Evolutionary conservation across 2,888 invertebrate genomes (phyloP).

Genomic region (Morpho achilles): DNA sequence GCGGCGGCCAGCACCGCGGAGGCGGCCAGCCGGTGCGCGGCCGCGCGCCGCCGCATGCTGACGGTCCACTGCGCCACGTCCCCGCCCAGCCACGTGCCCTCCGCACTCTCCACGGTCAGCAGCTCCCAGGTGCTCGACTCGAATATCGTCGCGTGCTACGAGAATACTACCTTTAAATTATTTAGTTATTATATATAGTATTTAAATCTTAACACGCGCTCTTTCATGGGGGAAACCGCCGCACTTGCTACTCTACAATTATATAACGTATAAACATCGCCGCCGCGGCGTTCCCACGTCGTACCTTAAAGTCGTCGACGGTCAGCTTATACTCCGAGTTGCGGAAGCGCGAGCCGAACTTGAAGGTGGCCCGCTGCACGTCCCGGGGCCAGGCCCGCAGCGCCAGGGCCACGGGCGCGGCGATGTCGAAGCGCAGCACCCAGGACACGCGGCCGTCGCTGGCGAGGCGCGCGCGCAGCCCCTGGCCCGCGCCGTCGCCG

Average conservation of each 20-base stretch:
- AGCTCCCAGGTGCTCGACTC: conserved; percentile 59
- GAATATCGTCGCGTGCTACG: conserved; percentile 36
- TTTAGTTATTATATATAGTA: background rate
- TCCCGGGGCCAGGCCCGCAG: conserved; percentile 88
- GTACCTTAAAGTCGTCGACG: conserved; percentile 41
- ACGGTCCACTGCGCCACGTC: conserved; percentile 37
- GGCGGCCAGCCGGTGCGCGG: conserved; percentile 44
- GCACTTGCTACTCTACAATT: no score
- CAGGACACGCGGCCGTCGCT: conserved; percentile 80
- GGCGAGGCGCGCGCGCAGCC: conserved; percentile 82
- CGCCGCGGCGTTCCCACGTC: no score
- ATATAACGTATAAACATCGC: no score
- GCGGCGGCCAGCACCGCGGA: conserved; percentile 39
- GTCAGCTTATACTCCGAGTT: conserved; percentile 54
- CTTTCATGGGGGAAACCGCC: no score
- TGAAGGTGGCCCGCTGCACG: conserved; percentile 81
- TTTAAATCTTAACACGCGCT: background rate
- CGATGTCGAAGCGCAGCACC: conserved; percentile 47
- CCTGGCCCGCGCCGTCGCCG: conserved; percentile 78
- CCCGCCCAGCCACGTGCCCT: conserved; percentile 28
- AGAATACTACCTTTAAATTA: background rate
- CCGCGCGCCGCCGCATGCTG: conserved; percentile 44
- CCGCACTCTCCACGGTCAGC: conserved; percentile 33
- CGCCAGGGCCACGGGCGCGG: conserved; percentile 47
- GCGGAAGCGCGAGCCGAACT: conserved; percentile 87